Percentiles rank a stretch among this genome's conserved stretches.
Conservation (phyloP, 2,797 vertebrate genomes). For the Catostomus latipinnis region DNA sequence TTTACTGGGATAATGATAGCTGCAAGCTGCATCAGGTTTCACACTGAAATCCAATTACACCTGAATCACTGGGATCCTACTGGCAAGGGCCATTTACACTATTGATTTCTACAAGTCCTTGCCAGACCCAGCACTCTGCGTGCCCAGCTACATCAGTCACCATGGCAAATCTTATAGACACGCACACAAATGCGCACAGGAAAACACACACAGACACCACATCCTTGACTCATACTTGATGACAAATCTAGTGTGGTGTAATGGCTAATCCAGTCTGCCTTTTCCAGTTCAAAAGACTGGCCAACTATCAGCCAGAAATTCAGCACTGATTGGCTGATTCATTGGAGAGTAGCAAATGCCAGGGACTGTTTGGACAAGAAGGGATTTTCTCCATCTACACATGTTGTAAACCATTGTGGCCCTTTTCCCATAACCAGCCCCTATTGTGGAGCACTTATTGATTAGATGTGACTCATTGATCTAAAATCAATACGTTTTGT, state of each 20-base stretch:
- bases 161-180: slow-evolving; percentile 27
- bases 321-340: neutral
- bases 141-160: slow-evolving; percentile 32
- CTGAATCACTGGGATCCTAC: slow-evolving; percentile 51
- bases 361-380: neutral
- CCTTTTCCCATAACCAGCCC: neutral
- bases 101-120: slow-evolving; percentile 43
- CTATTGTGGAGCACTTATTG: slow-evolving; percentile 9
- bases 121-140: slow-evolving; percentile 23
- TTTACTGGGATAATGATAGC: slow-evolving; percentile 15
- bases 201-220: slow-evolving; percentile 18
- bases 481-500: slow-evolving; percentile 4
- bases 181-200: slow-evolving; percentile 4
- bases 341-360: slow-evolving; percentile 16
- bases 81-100: slow-evolving; percentile 48
- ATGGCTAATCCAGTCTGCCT: slow-evolving; percentile 41
- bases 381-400: neutral
- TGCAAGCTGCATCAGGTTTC: slow-evolving; percentile 43
- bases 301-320: slow-evolving; percentile 29
- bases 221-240: slow-evolving; percentile 39
- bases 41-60: slow-evolving; percentile 59
- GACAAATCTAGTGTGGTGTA: slow-evolving; percentile 48
- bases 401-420: neutral
- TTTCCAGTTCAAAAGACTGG: slow-evolving; percentile 42
- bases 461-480: slow-evolving; percentile 12